These are phyloP conservation scores for Bubalus kerabau DNA, from an alignment of 2,113 vertebrate species.

Conservation along the genomic window DNA sequence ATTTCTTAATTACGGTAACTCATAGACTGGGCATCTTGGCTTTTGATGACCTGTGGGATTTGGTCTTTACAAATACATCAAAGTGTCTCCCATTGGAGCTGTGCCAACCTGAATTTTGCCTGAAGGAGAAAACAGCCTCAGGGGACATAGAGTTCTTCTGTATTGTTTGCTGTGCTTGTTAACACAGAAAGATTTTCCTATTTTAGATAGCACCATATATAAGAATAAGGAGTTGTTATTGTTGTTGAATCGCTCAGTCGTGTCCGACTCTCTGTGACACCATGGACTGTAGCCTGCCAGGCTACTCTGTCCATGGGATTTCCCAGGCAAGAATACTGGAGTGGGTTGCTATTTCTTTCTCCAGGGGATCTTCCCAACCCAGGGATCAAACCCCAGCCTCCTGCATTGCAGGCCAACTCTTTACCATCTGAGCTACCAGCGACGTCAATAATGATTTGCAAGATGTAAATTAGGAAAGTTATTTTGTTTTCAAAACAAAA, in stretches of 20 bases:
- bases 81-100: slow-evolving; percentile 45
- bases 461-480: background rate
- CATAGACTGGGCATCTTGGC: background rate
- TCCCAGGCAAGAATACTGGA: background rate
- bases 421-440: background rate
- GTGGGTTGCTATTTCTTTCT: background rate
- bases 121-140: slow-evolving; percentile 39
- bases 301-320: background rate
- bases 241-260: background rate
- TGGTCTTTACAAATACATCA: slow-evolving; percentile 28
- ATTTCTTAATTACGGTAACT: background rate
- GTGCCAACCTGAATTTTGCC: slow-evolving; percentile 51
- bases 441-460: background rate
- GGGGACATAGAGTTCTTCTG: background rate
- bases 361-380: background rate
- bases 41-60: background rate
- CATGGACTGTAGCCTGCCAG: background rate
- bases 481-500: slow-evolving; percentile 1
- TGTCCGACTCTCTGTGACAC: background rate
- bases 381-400: background rate
- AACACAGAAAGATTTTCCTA: background rate
- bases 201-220: background rate
- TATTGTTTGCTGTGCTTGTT: slow-evolving; percentile 58
- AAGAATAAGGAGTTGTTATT: background rate
- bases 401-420: background rate